Conservation (phyloP, 1,140 invertebrate species). For the Drosophila baimaii region DNA sequence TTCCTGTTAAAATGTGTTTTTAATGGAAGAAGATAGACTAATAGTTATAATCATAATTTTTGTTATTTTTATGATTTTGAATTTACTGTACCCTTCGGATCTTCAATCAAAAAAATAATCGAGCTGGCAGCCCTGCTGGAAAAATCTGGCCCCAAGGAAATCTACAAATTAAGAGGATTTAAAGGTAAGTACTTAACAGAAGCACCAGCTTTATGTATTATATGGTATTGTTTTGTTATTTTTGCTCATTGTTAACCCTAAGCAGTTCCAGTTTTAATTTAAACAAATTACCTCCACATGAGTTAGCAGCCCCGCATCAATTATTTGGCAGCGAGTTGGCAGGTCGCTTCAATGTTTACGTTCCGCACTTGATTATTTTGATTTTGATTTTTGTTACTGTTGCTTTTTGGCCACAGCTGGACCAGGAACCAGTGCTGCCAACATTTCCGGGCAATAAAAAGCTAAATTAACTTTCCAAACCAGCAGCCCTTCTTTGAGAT, state of each 20-base stretch:
- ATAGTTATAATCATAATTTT: neutral
- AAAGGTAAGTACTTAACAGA: too few relatives aligned
- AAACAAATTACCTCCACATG: neutral
- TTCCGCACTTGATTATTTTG: slow-evolving; percentile 12
- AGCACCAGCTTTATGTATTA: too few relatives aligned
- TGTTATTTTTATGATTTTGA: neutral
- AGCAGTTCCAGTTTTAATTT: neutral
- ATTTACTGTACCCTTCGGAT: neutral
- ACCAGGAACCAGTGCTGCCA: too few relatives aligned
- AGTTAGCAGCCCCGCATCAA: slow-evolving; percentile 27
- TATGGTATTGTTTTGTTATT: too few relatives aligned
- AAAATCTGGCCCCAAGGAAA: too few relatives aligned
- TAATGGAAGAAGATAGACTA: neutral
- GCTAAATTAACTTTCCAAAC: too few relatives aligned
- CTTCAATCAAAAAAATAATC: neutral
- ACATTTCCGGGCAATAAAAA: too few relatives aligned
- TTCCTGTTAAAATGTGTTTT: neutral
- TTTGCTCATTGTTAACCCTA: too few relatives aligned
- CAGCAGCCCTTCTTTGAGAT: neutral
- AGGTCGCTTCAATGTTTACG: slow-evolving; percentile 46
- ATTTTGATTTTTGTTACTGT: slow-evolving; percentile 28
- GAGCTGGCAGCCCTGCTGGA: neutral
- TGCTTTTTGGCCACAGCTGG: neutral
- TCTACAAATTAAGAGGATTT: too few relatives aligned
- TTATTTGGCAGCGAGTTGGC: slow-evolving; percentile 20